Conservation (phyloP, 2,113 vertebrate species). For the Pseudopodoces humilis region DNA sequence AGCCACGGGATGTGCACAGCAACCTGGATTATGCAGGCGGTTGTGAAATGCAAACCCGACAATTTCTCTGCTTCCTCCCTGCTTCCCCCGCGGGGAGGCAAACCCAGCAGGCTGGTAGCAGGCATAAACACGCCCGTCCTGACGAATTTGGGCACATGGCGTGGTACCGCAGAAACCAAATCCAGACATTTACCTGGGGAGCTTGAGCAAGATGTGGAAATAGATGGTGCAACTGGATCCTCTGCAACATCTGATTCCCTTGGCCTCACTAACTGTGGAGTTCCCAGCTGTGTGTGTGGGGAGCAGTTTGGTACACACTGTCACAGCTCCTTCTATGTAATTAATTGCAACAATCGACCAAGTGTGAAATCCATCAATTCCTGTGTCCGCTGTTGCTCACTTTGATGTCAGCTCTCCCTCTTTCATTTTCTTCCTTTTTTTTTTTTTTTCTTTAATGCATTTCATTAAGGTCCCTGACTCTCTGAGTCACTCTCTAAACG, state of each 20-base stretch:
- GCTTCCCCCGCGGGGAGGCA: background rate
- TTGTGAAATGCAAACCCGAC: slow-evolving; percentile 17
- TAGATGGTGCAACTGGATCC: slow-evolving; percentile 22
- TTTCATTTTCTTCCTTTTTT: background rate
- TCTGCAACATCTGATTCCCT: background rate
- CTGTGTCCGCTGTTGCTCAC: background rate
- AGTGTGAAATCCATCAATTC: slow-evolving; percentile 15
- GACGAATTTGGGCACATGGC: background rate
- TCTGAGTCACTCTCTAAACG: background rate
- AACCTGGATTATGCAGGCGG: background rate
- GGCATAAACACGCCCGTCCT: background rate
- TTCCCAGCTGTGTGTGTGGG: background rate
- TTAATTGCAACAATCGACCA: background rate
- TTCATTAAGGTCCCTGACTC: background rate
- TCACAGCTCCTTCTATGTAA: background rate
- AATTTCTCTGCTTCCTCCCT: background rate
- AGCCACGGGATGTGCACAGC: background rate
- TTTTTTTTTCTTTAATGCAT: background rate
- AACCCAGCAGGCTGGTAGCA: background rate
- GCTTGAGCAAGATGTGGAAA: slow-evolving; percentile 23
- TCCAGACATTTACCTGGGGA: slow-evolving; percentile 49
- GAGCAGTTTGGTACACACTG: background rate
- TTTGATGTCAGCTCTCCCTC: slow-evolving; percentile 8
- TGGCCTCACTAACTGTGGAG: background rate
- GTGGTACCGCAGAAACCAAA: slow-evolving; percentile 22